phyloP scores from a whole-genome alignment of 2,888 invertebrate species.

The Ashinkailepas kermadecensis region DNA sequence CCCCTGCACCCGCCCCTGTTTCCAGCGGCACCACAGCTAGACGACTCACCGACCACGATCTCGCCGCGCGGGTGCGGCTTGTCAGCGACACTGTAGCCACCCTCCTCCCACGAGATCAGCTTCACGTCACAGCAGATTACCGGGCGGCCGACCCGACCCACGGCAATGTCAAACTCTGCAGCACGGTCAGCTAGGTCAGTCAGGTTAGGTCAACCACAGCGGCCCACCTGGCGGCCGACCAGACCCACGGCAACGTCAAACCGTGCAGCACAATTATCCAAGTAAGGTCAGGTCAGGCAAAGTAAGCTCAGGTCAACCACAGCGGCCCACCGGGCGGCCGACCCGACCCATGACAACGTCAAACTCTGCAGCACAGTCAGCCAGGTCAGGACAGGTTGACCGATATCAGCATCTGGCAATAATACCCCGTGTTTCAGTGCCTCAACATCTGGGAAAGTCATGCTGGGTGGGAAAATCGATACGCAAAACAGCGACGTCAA shows the following conservation, averaged over 20 bases:
- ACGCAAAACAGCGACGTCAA: no score
- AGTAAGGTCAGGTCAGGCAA: not conserved
- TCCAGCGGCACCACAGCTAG: no score
- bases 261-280: not conserved
- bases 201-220: no score
- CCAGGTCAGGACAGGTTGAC: not conserved
- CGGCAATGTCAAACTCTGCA: conserved; percentile 53
- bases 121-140: conserved; percentile 66
- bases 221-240: conserved; percentile 55
- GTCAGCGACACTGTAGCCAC: conserved; percentile 78
- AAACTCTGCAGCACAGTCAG: conserved; percentile 35
- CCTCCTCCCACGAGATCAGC: conserved; percentile 90
- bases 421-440: no score
- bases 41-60: conserved; percentile 55
- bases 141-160: conserved; percentile 83
- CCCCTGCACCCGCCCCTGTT: no score
- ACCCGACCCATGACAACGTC: conserved; percentile 74
- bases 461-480: no score
- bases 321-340: conserved; percentile 74
- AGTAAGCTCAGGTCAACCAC: conserved; percentile 43
- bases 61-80: conserved; percentile 79
- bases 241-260: conserved; percentile 53
- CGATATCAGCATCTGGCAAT: no score
- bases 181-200: not conserved
- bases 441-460: no score